phyloP scores from a whole-genome alignment of 1,140 invertebrate genomes.

The Cotesia glomerata region DNA sequence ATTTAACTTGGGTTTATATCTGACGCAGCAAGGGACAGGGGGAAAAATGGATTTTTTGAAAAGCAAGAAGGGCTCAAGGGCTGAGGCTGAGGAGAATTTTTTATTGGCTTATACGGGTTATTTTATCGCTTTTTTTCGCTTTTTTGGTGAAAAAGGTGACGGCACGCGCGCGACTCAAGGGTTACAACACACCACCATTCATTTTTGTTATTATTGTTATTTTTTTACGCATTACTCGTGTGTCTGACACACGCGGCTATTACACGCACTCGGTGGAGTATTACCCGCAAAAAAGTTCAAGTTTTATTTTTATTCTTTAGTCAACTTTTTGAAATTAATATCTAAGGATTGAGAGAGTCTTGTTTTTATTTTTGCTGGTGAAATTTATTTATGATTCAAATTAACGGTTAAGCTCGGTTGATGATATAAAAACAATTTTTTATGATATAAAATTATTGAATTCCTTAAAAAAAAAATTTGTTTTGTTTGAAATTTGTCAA shows the following conservation, averaged over 20 bases:
- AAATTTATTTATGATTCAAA: too few relatives aligned
- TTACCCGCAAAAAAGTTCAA: background rate
- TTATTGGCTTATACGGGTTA: background rate
- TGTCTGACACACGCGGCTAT: slow-evolving; percentile 8
- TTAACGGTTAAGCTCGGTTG: too few relatives aligned
- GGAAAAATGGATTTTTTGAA: background rate
- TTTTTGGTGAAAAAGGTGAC: background rate
- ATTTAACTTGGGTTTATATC: background rate
- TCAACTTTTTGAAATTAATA: too few relatives aligned
- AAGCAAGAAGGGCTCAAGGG: background rate
- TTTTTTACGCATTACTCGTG: background rate
- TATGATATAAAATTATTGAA: too few relatives aligned
- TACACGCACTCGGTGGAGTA: too few relatives aligned
- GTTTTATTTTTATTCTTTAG: background rate
- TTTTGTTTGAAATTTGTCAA: too few relatives aligned
- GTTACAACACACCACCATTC: background rate
- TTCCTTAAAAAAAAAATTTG: too few relatives aligned
- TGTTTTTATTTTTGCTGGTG: too few relatives aligned
- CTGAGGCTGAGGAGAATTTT: background rate
- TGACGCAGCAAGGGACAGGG: background rate
- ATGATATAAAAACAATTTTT: too few relatives aligned
- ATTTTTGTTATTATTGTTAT: background rate
- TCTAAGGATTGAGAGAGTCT: too few relatives aligned
- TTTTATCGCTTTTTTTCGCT: background rate
- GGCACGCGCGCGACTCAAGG: slow-evolving; percentile 8